These are phyloP conservation scores for Conchocele bisecta DNA, from an alignment of 2,888 invertebrate genomes.

Conservation along the genomic window DNA sequence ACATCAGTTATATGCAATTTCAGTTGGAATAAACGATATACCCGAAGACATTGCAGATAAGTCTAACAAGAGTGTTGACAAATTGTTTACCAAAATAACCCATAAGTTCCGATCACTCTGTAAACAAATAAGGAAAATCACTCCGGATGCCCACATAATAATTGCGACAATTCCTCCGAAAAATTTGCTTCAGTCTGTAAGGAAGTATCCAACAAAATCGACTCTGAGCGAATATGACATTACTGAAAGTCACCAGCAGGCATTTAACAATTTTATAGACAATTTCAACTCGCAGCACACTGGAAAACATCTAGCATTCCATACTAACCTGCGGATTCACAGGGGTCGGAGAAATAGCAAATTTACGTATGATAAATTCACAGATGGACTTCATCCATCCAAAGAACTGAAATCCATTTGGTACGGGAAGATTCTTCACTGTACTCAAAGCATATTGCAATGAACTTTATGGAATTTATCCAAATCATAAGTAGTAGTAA, in stretches of 20 bases:
- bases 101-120: too few relatives aligned
- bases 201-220: slow-evolving; percentile 1
- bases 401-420: background rate
- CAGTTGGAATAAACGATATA: slow-evolving; percentile 2
- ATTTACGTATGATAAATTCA: background rate
- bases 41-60: background rate
- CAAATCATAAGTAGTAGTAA: too few relatives aligned
- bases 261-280: background rate
- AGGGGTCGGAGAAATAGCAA: background rate
- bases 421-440: background rate
- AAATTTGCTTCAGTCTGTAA: background rate
- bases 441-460: too few relatives aligned
- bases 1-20: background rate
- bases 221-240: background rate
- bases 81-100: background rate
- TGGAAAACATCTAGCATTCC: background rate
- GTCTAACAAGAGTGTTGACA: background rate
- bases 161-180: slow-evolving; percentile 5
- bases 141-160: background rate
- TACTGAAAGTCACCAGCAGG: background rate
- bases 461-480: too few relatives aligned
- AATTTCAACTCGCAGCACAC: background rate
- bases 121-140: background rate
- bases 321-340: background rate
- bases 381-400: background rate